Percentiles rank a stretch among this genome's conserved stretches.
These are phyloP conservation scores for Aplidium turbinatum DNA, from an alignment of 23 tunicate species.

Conservation along the genomic window DNA sequence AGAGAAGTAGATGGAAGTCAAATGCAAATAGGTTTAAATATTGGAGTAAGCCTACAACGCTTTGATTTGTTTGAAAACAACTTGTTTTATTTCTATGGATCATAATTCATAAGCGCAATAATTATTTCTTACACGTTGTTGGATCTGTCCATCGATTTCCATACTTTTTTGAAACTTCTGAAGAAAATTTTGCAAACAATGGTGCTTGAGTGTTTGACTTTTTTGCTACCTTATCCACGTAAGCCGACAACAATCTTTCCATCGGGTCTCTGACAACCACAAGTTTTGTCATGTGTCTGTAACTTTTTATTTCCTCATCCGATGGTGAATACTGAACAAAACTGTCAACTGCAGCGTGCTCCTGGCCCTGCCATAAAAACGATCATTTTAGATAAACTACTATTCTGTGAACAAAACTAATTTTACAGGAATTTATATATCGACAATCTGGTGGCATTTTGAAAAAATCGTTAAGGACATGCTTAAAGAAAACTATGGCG, in stretches of 20 bases:
- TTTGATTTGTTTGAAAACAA: too few relatives aligned
- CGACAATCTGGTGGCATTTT: too few relatives aligned
- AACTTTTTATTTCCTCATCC: background rate
- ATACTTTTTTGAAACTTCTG: slow-evolving; percentile 46
- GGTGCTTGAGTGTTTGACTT: slow-evolving; percentile 2
- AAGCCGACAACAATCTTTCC: slow-evolving; percentile 61
- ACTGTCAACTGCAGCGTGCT: slow-evolving; percentile 4
- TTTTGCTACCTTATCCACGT: slow-evolving; percentile 47
- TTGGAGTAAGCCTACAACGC: too few relatives aligned
- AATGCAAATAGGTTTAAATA: too few relatives aligned
- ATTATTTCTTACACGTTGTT: slow-evolving; percentile 10
- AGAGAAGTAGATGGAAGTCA: too few relatives aligned
- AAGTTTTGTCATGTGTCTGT: slow-evolving; percentile 16
- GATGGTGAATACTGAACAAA: background rate
- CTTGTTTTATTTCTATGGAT: too few relatives aligned
- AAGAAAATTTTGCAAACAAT: slow-evolving; percentile 32
- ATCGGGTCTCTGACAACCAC: slow-evolving; percentile 60
- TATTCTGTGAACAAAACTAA: too few relatives aligned
- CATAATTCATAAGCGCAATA: too few relatives aligned
- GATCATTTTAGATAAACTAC: too few relatives aligned
- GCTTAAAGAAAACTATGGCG: too few relatives aligned
- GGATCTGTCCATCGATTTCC: slow-evolving; percentile 31
- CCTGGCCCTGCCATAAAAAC: slow-evolving; percentile 18
- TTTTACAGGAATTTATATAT: too few relatives aligned
- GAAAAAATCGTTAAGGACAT: too few relatives aligned